Evolutionary conservation across 2,888 invertebrate species (phyloP).

Genomic region (Eupithecia abbreviata): DNA sequence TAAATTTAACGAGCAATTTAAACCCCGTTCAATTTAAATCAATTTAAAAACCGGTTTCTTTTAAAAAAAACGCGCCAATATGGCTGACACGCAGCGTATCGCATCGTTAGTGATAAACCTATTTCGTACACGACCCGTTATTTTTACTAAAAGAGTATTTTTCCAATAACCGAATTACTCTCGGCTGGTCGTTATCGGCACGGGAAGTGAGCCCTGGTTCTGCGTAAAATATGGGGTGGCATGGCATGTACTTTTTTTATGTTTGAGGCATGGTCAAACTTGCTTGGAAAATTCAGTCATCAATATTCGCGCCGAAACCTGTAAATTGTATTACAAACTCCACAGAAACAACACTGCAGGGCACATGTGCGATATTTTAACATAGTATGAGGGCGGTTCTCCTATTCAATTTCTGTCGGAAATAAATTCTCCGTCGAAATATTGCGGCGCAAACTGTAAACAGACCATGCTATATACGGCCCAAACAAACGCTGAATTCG

Average conservation of each 20-base stretch:
- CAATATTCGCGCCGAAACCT: conserved; percentile 4
- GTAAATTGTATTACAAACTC: conserved; percentile 16
- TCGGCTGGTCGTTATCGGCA: conserved; percentile 14
- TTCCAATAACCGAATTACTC: conserved; percentile 37
- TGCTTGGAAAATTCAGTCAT: not conserved
- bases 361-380: conserved; percentile 38
- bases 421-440: conserved; percentile 63
- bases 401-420: conserved; percentile 60
- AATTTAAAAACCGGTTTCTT: not conserved
- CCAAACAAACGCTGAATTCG: conserved; percentile 48
- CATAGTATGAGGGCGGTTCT: conserved; percentile 34
- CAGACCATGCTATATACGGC: conserved; percentile 42
- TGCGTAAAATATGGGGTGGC: not conserved
- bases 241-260: not conserved
- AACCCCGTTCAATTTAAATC: too few species aligned
- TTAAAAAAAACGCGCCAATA: not conserved
- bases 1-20: not conserved
- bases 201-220: not conserved
- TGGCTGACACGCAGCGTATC: conserved; percentile 2
- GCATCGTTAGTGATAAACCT: conserved; percentile 11
- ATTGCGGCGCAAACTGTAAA: conserved; percentile 52
- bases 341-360: conserved; percentile 1
- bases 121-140: conserved; percentile 5
- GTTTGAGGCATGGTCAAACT: not conserved
- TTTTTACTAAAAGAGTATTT: conserved; percentile 28